Evolutionary conservation across 2,797 vertebrate species (phyloP).

Genomic region (Acipenser oxyrinchus): DNA sequence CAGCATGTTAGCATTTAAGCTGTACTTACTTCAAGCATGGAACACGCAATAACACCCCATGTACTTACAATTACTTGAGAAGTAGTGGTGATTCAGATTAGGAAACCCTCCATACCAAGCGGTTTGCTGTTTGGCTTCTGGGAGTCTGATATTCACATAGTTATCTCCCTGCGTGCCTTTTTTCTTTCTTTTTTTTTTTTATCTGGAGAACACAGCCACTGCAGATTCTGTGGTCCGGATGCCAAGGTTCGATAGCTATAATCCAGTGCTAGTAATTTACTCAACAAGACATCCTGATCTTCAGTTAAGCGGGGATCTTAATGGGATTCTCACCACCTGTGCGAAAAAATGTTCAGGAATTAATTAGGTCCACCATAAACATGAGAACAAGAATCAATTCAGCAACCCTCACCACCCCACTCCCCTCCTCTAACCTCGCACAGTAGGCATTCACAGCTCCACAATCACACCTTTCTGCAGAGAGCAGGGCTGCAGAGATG

Average conservation of each 20-base stretch:
- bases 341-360: neutral
- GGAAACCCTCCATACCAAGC: slow-evolving; percentile 50
- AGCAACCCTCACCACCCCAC: neutral
- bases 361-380: neutral
- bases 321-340: slow-evolving; percentile 2
- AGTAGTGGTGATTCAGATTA: slow-evolving; percentile 44
- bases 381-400: too few relatives aligned
- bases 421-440: neutral
- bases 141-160: slow-evolving; percentile 9
- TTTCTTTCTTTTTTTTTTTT: neutral
- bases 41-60: too few relatives aligned
- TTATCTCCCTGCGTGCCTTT: neutral
- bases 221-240: neutral
- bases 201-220: neutral
- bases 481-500: neutral
- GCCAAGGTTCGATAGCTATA: neutral
- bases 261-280: neutral
- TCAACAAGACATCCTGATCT: slow-evolving; percentile 3
- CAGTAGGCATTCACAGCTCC: neutral
- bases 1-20: too few relatives aligned
- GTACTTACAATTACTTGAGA: slow-evolving; percentile 39
- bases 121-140: neutral
- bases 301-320: neutral
- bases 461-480: too few relatives aligned
- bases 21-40: too few relatives aligned